phyloP scores from a whole-genome alignment of 2,797 vertebrate species.

The Salmo trutta region DNA sequence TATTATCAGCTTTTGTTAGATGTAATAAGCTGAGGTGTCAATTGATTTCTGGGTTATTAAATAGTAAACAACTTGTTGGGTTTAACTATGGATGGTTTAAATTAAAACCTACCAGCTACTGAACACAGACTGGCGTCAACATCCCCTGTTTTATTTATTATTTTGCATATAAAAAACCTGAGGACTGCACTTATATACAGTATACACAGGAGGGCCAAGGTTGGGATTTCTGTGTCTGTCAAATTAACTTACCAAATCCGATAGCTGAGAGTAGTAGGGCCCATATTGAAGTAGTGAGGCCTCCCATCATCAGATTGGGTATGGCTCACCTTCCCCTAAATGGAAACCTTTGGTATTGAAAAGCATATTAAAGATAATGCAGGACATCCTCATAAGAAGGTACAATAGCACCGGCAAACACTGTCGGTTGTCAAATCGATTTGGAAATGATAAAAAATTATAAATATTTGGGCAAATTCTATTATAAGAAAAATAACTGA shows the following conservation, averaged over 20 bases:
- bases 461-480: too few species aligned
- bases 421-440: too few species aligned
- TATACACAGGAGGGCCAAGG: not conserved
- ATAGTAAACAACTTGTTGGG: too few species aligned
- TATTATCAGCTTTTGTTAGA: too few species aligned
- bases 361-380: not conserved
- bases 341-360: constrained; percentile 9
- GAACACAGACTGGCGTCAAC: too few species aligned
- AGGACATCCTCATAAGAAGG: not conserved
- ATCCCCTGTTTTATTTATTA: too few species aligned
- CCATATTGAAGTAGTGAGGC: not conserved
- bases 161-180: not conserved
- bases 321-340: not conserved
- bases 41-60: too few species aligned
- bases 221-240: not conserved
- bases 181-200: not conserved
- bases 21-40: too few species aligned
- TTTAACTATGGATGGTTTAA: too few species aligned
- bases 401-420: not conserved
- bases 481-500: too few species aligned
- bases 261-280: constrained; percentile 36
- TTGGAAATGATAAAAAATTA: too few species aligned
- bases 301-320: constrained; percentile 35
- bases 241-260: constrained; percentile 35
- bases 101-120: too few species aligned